Evolutionary conservation across 53 echinoderm and acorn worm genomes (phyloP).

Genomic region (Henricia sp.): DNA sequence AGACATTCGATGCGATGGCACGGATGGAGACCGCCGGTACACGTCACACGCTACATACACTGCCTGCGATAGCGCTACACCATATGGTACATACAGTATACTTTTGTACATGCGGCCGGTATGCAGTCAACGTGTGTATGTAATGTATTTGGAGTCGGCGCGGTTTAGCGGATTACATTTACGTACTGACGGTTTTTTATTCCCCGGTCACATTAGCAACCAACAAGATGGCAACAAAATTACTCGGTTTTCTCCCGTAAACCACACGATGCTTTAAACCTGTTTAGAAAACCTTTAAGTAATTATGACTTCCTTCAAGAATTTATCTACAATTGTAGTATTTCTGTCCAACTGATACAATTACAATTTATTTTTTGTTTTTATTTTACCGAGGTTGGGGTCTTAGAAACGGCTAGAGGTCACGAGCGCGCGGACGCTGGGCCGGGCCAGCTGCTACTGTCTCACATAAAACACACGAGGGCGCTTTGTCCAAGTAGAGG

Average conservation of each 20-base stretch:
- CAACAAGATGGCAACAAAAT: constrained; percentile 20
- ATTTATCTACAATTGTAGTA: not conserved
- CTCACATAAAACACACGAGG: constrained; percentile 54
- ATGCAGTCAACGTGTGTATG: not conserved
- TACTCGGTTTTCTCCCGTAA: not conserved
- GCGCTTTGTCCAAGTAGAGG: constrained; percentile 57
- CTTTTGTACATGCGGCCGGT: not conserved
- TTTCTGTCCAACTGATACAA: not conserved
- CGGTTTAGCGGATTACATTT: not conserved
- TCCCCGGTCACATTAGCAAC: constrained; percentile 8
- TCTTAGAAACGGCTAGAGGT: constrained; percentile 49
- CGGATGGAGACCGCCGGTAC: not conserved
- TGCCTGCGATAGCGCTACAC: not conserved
- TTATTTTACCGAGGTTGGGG: not conserved
- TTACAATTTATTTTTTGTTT: not conserved
- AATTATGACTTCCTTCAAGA: constrained; percentile 29
- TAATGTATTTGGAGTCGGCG: not conserved
- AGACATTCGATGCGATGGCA: not conserved
- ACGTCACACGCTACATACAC: not conserved
- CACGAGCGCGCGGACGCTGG: constrained; percentile 62
- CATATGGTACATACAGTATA: not conserved
- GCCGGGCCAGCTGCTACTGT: constrained; percentile 63
- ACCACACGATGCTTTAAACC: not conserved
- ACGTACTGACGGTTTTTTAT: constrained; percentile 29
- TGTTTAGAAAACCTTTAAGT: not conserved